Base-by-base conservation (phyloP, 2,888 invertebrate genomes). In the Metalampra italica region DNA sequence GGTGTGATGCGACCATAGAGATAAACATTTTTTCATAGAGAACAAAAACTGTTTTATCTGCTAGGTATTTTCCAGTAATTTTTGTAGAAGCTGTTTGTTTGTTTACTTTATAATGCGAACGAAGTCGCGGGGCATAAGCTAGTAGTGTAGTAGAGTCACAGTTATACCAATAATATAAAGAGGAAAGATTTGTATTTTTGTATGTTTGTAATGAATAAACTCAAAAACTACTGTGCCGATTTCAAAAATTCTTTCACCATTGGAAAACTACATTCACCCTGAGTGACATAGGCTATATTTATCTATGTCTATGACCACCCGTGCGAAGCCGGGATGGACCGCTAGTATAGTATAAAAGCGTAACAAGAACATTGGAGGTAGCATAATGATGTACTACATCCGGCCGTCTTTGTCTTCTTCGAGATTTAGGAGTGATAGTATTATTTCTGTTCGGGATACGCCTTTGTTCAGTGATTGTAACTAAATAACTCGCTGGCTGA, bases 371-470 rank as follows among this genome's bases (percentile, higher is more conserved):
- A 40, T 36, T 45, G 60, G 66, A 75, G 78, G 75, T 68, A 73
- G 63, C 54, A 46, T 53, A 64, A 72, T n/a, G 80, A 76, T 66
- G 66, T 53, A 68, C 64, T 50, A 64, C 77, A 76, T 83, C 83
- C 82, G 78, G 74, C 55, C 62, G n/a, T 53, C 57, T 62, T 78
- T 76, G 78, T 75, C 67, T 72, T 59, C 46, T 38, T 22, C 51
- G 59, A 66, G 75, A 73, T 75, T 73, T 71, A 64, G 62, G 70
- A 71, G 53, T 49, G 59, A 63, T 61, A 57, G 71, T 74, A 60
- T 57, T 64, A 65, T 66, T 54, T 61, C 58, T 57, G 56, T 64
- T 66, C 56, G 52, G 46, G 54, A 55, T 54, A 49, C 61, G 57
- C 68, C 70, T 75, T 71, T 69, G 70, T 73, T 71, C 69, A 56